Conservation (phyloP, 2,888 invertebrate species). For the Drosophila siamana region DNA sequence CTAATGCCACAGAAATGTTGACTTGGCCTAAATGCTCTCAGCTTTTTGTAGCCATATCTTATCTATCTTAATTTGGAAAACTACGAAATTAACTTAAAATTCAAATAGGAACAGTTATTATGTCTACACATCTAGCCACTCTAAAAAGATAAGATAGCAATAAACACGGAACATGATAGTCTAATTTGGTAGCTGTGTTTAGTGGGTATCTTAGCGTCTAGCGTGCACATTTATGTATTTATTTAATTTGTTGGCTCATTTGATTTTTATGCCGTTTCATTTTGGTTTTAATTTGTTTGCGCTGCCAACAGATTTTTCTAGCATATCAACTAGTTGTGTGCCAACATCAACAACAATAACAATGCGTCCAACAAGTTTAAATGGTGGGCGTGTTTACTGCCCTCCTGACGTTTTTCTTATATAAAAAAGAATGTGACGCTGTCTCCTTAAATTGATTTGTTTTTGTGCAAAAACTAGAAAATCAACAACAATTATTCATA, state of each 20-base stretch:
- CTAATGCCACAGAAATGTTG: neutral
- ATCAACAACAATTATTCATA: conserved; percentile 39
- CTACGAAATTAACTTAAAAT: neutral
- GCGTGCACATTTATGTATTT: neutral
- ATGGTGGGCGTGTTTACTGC: conserved; percentile 64
- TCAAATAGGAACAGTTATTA: neutral
- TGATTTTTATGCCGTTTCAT: conserved; percentile 43
- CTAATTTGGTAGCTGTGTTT: neutral
- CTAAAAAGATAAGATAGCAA: neutral
- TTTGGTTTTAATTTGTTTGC: conserved; percentile 63
- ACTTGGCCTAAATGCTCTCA: neutral
- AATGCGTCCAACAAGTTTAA: conserved; percentile 22
- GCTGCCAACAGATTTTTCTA: conserved; percentile 55
- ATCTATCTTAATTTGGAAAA: neutral
- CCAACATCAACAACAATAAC: conserved; percentile 35
- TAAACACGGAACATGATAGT: neutral
- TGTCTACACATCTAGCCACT: neutral
- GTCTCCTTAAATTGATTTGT: conserved; percentile 69
- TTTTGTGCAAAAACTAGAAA: conserved; percentile 34
- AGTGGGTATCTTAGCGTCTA: neutral
- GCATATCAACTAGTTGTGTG: conserved; percentile 43
- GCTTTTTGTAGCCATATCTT: neutral
- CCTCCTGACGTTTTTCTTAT: conserved; percentile 38
- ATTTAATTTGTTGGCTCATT: conserved; percentile 61
- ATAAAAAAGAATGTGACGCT: conserved; percentile 37